phyloP scores from a whole-genome alignment of 1,140 invertebrate genomes.

The Pseudomyrmex concolor region DNA sequence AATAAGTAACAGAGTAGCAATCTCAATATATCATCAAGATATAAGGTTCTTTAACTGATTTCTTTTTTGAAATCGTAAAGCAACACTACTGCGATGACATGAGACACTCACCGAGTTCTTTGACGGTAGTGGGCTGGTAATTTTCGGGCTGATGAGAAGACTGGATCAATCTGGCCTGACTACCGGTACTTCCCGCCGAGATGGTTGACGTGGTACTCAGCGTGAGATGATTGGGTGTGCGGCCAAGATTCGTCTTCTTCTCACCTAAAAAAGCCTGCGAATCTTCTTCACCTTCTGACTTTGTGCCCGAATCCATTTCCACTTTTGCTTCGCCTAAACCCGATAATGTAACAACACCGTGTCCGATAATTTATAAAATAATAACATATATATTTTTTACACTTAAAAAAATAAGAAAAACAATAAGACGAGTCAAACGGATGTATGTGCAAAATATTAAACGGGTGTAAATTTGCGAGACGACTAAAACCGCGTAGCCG shows the following conservation, averaged over 20 bases:
- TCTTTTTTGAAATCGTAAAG: not conserved
- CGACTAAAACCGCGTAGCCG: no score
- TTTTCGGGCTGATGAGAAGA: slow-evolving; percentile 96
- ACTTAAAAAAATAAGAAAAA: no score
- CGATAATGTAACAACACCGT: not conserved
- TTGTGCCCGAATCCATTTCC: slow-evolving; percentile 90
- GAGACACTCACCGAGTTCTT: slow-evolving; percentile 92
- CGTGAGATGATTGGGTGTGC: slow-evolving; percentile 96
- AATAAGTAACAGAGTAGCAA: no score
- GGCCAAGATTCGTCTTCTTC: slow-evolving; percentile 90
- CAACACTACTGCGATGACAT: not conserved
- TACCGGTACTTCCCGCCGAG: slow-evolving; percentile 96
- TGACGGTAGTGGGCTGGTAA: slow-evolving; percentile 93
- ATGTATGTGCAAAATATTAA: no score
- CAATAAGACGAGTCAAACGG: no score
- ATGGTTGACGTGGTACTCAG: slow-evolving; percentile 96
- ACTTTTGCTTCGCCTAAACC: slow-evolving; percentile 83
- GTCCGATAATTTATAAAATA: not conserved
- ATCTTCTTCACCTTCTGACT: slow-evolving; percentile 95
- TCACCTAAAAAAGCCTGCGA: slow-evolving; percentile 88
- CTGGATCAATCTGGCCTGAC: slow-evolving; percentile 96
- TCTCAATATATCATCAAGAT: no score
- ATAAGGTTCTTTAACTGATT: no score
- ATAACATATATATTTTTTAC: not conserved
- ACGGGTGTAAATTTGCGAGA: no score